Conservation (phyloP, 2,113 vertebrate genomes). For the Pomatostomus ruficeps region DNA sequence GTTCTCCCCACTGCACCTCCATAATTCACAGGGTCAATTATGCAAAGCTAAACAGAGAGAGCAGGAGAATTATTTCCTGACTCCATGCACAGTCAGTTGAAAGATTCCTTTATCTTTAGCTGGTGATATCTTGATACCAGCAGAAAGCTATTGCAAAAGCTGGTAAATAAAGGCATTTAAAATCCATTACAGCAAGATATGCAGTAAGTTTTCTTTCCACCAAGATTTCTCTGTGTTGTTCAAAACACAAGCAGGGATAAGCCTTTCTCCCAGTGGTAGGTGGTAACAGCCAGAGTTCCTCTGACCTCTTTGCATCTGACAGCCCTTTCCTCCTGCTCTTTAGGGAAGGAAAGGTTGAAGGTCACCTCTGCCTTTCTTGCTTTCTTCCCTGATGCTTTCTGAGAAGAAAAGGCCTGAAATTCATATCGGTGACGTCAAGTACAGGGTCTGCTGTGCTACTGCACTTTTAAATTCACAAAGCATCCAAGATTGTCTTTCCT, state of each 20-base stretch:
- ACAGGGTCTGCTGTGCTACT: not conserved
- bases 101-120: not conserved
- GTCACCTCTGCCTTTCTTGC: conserved; percentile 19
- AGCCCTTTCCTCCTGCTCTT: not conserved
- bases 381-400: not conserved
- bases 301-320: conserved; percentile 4
- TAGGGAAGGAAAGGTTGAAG: conserved; percentile 32
- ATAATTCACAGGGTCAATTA: not conserved
- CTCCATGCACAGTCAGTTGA: not conserved
- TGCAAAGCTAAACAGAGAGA: not conserved
- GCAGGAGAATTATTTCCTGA: not conserved
- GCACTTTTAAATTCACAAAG: not conserved
- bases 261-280: not conserved
- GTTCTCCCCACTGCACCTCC: not conserved
- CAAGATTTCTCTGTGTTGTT: not conserved
- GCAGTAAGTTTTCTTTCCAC: not conserved
- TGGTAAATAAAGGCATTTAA: not conserved
- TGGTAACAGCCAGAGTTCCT: not conserved
- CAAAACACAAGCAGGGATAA: not conserved
- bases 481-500: not conserved
- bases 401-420: conserved; percentile 15
- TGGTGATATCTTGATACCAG: not conserved
- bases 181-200: not conserved
- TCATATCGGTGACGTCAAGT: not conserved
- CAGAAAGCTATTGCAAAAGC: not conserved